Evolutionary conservation across 2,113 vertebrate species (phyloP).

Genomic region (Peromyscus maniculatus): DNA sequence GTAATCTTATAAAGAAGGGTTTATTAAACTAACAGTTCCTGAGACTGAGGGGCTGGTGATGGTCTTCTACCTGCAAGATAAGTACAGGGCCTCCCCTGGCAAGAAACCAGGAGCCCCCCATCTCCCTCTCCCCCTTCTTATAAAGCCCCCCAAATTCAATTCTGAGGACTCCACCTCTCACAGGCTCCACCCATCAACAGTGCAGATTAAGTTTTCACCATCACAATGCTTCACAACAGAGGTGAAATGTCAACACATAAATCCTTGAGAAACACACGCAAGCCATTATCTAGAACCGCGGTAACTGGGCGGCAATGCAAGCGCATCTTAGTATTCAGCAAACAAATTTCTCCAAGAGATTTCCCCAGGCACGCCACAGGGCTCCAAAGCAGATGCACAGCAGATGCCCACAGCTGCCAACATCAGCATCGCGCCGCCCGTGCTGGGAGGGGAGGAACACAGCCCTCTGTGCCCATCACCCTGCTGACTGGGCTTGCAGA

Average conservation of each 20-base stretch:
- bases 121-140: not conserved
- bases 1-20: not conserved
- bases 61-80: too few relatives aligned
- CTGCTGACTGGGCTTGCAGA: accelerated
- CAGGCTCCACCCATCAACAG: not conserved
- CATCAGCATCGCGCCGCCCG: slow-evolving; percentile 7
- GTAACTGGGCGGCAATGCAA: not conserved
- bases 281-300: not conserved
- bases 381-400: slow-evolving; percentile 44
- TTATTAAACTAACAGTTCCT: not conserved
- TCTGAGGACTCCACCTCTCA: not conserved
- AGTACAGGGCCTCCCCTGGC: not conserved
- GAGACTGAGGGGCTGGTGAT: not conserved
- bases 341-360: slow-evolving; percentile 70
- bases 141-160: not conserved
- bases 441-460: not conserved
- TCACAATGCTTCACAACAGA: not conserved
- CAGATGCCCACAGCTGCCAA: slow-evolving; percentile 37
- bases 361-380: slow-evolving; percentile 68
- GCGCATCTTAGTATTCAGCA: slow-evolving; percentile 62
- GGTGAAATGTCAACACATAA: not conserved
- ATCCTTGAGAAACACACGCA: not conserved
- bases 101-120: not conserved
- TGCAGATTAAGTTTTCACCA: not conserved
- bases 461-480: not conserved